Percentiles rank a stretch among this genome's conserved stretches.
Conservation (phyloP, 2,797 vertebrate species). For the Silurus lanzhouensis region DNA sequence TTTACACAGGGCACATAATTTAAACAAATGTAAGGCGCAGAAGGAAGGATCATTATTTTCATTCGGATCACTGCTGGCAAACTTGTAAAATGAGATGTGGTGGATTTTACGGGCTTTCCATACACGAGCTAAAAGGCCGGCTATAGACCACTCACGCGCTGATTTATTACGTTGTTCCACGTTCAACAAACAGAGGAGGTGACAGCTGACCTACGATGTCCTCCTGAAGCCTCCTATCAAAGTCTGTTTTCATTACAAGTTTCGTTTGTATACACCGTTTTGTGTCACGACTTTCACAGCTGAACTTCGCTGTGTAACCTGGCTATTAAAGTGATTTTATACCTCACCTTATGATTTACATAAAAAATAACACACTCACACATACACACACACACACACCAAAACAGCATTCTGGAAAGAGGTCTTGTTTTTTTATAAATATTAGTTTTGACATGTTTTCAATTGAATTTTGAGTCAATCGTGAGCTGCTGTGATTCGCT, state of each 20-base stretch:
- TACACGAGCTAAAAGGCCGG: conserved; percentile 47
- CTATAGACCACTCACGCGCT: conserved; percentile 30
- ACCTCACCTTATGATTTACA: conserved; percentile 35
- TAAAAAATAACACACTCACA: background rate
- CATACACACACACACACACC: background rate
- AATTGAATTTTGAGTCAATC: background rate
- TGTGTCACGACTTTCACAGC: conserved; percentile 73
- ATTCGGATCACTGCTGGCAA: conserved; percentile 39
- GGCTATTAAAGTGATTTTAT: conserved; percentile 72
- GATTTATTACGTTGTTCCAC: conserved; percentile 74
- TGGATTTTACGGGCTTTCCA: conserved; percentile 52
- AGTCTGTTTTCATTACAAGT: conserved; percentile 83
- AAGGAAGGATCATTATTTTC: conserved; percentile 56
- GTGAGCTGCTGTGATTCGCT: conserved; percentile 18
- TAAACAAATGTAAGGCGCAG: conserved; percentile 55
- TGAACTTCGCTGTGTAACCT: conserved; percentile 75
- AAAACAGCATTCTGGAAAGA: background rate
- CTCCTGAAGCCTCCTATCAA: conserved; percentile 74
- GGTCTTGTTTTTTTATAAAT: background rate
- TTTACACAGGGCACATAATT: conserved; percentile 49
- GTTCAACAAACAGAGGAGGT: conserved; percentile 73
- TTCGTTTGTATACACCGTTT: conserved; percentile 58
- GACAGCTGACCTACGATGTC: conserved; percentile 68
- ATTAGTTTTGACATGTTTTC: conserved; percentile 15
- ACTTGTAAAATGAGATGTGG: conserved; percentile 54